phyloP scores from a whole-genome alignment of 1,140 invertebrate genomes.

The Wiebesia pumilae region DNA sequence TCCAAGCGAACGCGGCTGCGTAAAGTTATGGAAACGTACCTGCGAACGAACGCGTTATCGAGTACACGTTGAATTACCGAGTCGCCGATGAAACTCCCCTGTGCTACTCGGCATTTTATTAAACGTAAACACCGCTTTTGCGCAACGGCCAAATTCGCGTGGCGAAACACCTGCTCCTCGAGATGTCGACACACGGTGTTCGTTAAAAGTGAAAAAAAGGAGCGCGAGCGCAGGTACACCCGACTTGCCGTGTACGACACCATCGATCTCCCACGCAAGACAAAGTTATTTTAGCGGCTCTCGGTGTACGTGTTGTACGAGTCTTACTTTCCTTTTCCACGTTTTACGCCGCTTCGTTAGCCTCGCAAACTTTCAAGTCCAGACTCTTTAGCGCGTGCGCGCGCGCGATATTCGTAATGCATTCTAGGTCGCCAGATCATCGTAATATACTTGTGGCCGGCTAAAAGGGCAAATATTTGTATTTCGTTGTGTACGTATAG shows the following conservation, averaged over 20 bases:
- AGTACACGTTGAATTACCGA: not conserved
- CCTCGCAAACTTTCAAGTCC: too few species aligned
- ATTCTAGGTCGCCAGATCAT: too few species aligned
- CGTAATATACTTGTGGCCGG: too few species aligned
- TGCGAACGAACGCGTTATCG: not conserved
- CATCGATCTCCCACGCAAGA: constrained; percentile 22
- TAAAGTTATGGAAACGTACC: too few species aligned
- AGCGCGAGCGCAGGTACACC: not conserved
- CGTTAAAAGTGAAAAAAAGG: constrained; percentile 8
- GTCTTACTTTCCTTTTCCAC: constrained; percentile 30
- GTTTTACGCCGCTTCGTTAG: constrained; percentile 11
- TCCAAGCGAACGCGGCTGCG: not conserved
- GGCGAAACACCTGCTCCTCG: not conserved
- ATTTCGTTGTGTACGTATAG: too few species aligned
- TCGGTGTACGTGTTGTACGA: not conserved
- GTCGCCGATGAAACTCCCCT: not conserved
- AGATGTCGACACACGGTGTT: constrained; percentile 32
- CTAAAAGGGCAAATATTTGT: too few species aligned
- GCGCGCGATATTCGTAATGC: not conserved
- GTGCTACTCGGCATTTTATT: not conserved
- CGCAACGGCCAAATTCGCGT: not conserved
- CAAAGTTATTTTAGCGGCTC: not conserved
- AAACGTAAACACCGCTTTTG: not conserved
- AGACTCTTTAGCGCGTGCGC: too few species aligned
- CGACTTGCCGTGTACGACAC: not conserved